These are phyloP conservation scores for Porites lobata DNA, from an alignment of 92 coral and sea anemone genomes.

Conservation along the genomic window DNA sequence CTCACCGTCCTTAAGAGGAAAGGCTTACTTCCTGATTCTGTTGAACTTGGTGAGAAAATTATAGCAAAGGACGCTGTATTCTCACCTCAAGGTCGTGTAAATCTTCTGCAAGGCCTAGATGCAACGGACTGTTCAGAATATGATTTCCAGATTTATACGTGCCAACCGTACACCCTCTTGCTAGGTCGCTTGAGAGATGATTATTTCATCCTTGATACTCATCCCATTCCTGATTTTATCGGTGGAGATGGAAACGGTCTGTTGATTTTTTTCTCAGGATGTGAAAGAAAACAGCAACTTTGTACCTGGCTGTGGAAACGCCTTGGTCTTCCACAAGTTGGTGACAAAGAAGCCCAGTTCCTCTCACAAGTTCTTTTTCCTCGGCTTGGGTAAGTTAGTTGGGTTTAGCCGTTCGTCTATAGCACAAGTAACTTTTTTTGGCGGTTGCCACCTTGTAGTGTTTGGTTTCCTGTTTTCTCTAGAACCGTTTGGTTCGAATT, in stretches of 20 bases:
- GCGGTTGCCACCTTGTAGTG: no score
- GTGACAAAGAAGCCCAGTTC: not conserved
- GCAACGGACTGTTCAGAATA: not conserved
- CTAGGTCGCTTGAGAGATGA: not conserved
- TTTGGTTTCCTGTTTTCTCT: no score
- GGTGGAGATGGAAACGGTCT: constrained; percentile 20
- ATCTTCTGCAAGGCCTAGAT: not conserved
- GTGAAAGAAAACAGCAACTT: not conserved
- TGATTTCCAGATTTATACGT: constrained; percentile 17
- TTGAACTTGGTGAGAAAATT: not conserved
- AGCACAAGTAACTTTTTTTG: no score
- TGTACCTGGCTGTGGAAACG: constrained; percentile 6
- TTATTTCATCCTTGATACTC: constrained; percentile 14
- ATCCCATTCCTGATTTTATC: not conserved
- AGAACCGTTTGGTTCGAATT: no score
- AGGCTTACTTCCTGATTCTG: constrained; percentile 21
- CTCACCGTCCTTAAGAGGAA: constrained; percentile 7
- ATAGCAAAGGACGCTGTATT: constrained; percentile 10
- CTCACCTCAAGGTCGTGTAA: constrained; percentile 19
- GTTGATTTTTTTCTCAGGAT: not conserved
- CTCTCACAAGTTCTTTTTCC: constrained; percentile 11
- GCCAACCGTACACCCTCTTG: not conserved
- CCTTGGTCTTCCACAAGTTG: not conserved
- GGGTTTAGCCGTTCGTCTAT: no score
- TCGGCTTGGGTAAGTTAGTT: not conserved